Evolutionary conservation across 1,140 invertebrate species (phyloP), one percentile per base, ranked within the genome.

Genomic region (Drosophila neocordata): DNA sequence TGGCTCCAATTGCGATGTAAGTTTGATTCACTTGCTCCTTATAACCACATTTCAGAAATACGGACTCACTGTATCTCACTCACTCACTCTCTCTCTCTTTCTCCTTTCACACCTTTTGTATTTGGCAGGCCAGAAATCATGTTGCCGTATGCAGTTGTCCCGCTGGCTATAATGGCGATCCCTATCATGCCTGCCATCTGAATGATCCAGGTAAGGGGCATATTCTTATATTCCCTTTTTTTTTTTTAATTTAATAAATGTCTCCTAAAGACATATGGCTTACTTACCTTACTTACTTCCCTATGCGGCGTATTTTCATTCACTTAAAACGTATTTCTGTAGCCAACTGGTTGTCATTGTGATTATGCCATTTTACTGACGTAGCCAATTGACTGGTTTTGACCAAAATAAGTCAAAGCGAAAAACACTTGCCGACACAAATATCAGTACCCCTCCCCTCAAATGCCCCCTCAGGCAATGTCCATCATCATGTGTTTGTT

Each of bases 61-160:
- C 24, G 4, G 2, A 24, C 27, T 31, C 27, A 6, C 24, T 24
- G 24, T 24, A 4, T 2, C 22, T 7, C 41, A 48, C 85, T 91
- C 18, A 92, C 22, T 61, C 61, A 92, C 4, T 84, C 22, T 24
- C 22, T 24, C 4, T 24, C 2, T 1, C 22, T 24, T 24, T 24
- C 22, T 92, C 0, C 22, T 24, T 24, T 24, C 22, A 92, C 0
- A 31, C 90, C 12, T 92, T 92, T 1, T 9, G 7, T 8, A 53
- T 87, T 87, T 92, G 77, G 73, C 79, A 92, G 95, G 95, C 94
- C 0, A 93, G 95, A 60, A 95, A 96, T 76, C 96, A 97, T 73
- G 93, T 96, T 24, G 96, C 96, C 2, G 95, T 97, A 0, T 98
- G 97, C 85, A 95, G 95, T 7, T 98, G 97, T 90, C 95, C 96